These are phyloP conservation scores for Mylabris phalerata DNA, from an alignment of 1,140 invertebrate species.

Conservation along the genomic window DNA sequence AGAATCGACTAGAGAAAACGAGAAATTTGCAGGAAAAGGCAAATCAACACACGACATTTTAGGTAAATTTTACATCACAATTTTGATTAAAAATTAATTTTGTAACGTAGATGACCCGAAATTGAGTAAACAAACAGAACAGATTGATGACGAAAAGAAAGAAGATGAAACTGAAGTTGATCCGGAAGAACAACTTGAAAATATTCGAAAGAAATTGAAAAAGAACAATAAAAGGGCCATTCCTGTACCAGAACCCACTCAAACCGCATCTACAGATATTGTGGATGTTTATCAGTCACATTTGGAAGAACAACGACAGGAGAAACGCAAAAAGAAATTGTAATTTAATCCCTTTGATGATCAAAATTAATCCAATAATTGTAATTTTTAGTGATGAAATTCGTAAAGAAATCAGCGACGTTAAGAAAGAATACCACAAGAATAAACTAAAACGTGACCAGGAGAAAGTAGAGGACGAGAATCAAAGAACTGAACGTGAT, in stretches of 20 bases:
- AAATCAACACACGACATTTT: slow-evolving; percentile 93
- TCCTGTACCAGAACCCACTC: slow-evolving; percentile 25
- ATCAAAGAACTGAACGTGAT: slow-evolving; percentile 46
- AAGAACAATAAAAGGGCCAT: slow-evolving; percentile 25
- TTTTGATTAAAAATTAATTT: slow-evolving; percentile 9
- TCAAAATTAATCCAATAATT: slow-evolving; percentile 13
- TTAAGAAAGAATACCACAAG: slow-evolving; percentile 60
- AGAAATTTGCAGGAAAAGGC: slow-evolving; percentile 62
- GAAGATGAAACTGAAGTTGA: slow-evolving; percentile 41
- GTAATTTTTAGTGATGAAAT: slow-evolving; percentile 61
- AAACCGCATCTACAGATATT: slow-evolving; percentile 23
- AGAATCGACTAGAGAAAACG: slow-evolving; percentile 63
- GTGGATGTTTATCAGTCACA: slow-evolving; percentile 27
- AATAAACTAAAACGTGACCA: slow-evolving; percentile 56
- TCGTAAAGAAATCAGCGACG: slow-evolving; percentile 63
- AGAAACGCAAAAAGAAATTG: slow-evolving; percentile 60
- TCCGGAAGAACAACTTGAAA: slow-evolving; percentile 46
- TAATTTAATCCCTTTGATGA: slow-evolving; percentile 39
- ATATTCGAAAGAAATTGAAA: slow-evolving; percentile 47
- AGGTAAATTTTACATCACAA: slow-evolving; percentile 22
- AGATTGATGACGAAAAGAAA: slow-evolving; percentile 29
- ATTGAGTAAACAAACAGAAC: slow-evolving; percentile 63
- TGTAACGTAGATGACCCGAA: slow-evolving; percentile 68
- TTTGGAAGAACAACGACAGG: slow-evolving; percentile 58
- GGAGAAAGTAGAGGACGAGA: slow-evolving; percentile 43